Base-by-base conservation (phyloP, 1,140 invertebrate genomes). In the Drosophila yakuba region DNA sequence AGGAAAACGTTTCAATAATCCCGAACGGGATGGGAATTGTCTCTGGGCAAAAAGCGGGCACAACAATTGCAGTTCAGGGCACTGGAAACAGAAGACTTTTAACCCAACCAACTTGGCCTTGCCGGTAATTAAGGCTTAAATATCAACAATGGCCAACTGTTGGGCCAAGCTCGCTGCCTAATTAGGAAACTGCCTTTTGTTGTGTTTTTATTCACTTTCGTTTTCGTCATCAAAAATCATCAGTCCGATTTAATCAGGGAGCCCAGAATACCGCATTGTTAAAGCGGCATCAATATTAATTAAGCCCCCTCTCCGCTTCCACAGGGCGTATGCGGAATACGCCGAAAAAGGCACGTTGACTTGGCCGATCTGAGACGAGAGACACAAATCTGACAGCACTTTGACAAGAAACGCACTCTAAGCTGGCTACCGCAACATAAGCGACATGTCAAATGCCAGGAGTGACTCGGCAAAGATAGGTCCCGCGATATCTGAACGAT, bases 271-370 rank as follows among this genome's bases (percentile, higher is more conserved):
- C 52, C 51, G 45, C 79, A 86, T 86, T 88, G 72, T 83, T 89
- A 88, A 83, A 77, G 80, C 80, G 51, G 68, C 83, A 89, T 89
- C 84, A 89, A 89, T 89, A 89, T 89, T 89, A 89, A 89, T 89
- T 89, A 89, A 66, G 76, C 47, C 48, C 63, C 35, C 20, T 28
- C 39, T 23, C 32, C 17, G 54, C 8, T 43, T 41, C 32, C 41
- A 56, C 36, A 14, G 43, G 63, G 59, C 74, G 80, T 73, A 82
- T 81, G 79, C 72, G 78, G 73, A 81, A 56, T 78, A 48, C 62
- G 75, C 48, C 63, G 47, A 64, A 25, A 36, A 36, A n/a, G 23
- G 36, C 54, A 66, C 45, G 47, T 51, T 35, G 36, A 63, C 35
- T 68, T 17, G 36, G 17, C 48, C 66, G 66, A 67, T 54, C 73